Percentiles rank a stretch among this genome's conserved stretches.
phyloP scores from a whole-genome alignment of 2,797 vertebrate genomes.

The Selene dorsalis region DNA sequence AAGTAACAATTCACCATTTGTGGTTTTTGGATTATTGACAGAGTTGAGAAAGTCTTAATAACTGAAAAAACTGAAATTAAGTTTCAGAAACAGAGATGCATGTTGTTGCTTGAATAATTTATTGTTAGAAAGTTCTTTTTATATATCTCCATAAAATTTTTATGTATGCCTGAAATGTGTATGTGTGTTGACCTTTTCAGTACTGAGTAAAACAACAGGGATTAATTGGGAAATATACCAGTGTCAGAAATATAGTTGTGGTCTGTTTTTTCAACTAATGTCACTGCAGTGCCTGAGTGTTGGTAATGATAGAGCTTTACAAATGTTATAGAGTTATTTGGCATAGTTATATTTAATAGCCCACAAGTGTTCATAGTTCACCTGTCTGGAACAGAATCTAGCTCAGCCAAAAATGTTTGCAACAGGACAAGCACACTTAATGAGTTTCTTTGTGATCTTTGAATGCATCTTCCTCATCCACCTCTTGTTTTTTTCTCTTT shows the following conservation, averaged over 20 bases:
- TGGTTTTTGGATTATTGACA: neutral
- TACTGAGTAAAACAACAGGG: constrained; percentile 3
- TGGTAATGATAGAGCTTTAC: constrained; percentile 10
- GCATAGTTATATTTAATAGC: constrained; percentile 53
- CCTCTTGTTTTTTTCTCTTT: constrained; percentile 55
- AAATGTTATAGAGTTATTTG: constrained; percentile 40
- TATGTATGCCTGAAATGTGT: neutral
- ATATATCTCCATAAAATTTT: neutral
- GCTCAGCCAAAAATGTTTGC: constrained; percentile 20
- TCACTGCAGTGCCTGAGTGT: constrained; percentile 1
- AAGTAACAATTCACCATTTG: neutral
- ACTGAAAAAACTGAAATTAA: neutral
- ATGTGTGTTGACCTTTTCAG: constrained; percentile 1
- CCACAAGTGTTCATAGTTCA: constrained; percentile 9
- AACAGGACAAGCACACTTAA: neutral
- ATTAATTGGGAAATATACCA: neutral
- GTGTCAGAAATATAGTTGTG: neutral
- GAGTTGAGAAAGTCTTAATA: neutral
- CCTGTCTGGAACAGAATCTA: constrained; percentile 11
- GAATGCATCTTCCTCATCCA: constrained; percentile 14
- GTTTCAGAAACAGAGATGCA: neutral
- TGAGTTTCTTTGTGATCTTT: constrained; percentile 21
- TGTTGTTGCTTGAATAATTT: neutral
- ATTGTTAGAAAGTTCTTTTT: neutral
- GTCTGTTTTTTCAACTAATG: neutral